These are phyloP conservation scores for Plutomurus gul DNA, from an alignment of 1,140 invertebrate genomes.

Conservation along the genomic window DNA sequence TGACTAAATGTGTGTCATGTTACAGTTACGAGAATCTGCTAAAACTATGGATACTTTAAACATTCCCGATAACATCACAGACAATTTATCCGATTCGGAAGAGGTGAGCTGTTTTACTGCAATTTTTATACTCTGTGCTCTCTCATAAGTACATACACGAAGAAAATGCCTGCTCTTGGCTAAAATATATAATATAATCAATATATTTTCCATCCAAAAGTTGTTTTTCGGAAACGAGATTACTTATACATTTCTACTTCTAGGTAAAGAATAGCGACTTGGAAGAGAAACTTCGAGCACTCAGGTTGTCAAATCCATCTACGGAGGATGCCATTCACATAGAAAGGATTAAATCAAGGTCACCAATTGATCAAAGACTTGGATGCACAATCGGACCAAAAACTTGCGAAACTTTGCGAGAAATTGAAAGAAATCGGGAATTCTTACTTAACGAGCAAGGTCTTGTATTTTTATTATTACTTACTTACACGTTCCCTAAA, in stretches of 20 bases:
- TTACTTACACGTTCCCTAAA: too few species aligned
- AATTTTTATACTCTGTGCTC: neutral
- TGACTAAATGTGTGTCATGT: neutral
- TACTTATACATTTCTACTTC: constrained; percentile 37
- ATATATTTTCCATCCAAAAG: too few species aligned
- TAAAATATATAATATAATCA: too few species aligned
- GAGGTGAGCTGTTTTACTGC: constrained; percentile 44
- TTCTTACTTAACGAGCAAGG: constrained; percentile 88
- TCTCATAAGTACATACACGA: neutral
- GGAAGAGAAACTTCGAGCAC: constrained; percentile 52
- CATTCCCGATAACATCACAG: constrained; percentile 38
- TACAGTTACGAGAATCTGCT: constrained; percentile 30
- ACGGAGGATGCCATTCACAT: constrained; percentile 86
- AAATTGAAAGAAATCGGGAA: constrained; percentile 85
- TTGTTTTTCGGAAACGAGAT: constrained; percentile 29
- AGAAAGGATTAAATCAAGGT: constrained; percentile 79
- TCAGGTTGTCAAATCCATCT: constrained; percentile 56
- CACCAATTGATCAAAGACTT: constrained; percentile 70
- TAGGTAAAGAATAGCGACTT: constrained; percentile 52
- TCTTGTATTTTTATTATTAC: constrained; percentile 56
- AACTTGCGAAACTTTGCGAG: constrained; percentile 84
- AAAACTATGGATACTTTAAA: constrained; percentile 25
- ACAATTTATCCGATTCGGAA: constrained; percentile 42
- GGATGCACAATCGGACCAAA: constrained; percentile 74
- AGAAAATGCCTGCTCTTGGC: too few species aligned